These are phyloP conservation scores for Microctenopoma steveboyesi DNA, from an alignment of 2,797 vertebrate species.

Conservation along the genomic window DNA sequence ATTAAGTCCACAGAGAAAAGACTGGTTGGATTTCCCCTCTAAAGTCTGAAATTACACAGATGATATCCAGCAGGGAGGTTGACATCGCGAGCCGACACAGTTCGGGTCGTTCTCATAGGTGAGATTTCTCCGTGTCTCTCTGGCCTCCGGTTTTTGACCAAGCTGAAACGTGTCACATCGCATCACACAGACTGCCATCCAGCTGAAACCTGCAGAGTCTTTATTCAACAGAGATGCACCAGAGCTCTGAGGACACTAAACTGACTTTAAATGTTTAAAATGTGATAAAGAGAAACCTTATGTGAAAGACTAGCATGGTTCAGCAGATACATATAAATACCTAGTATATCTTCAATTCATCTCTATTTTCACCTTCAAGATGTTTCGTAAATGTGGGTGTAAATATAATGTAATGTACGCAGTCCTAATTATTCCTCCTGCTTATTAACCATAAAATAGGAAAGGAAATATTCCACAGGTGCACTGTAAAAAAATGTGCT, in stretches of 20 bases:
- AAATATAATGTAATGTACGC: too few species aligned
- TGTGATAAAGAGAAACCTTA: neutral
- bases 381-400: too few species aligned
- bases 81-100: conserved; percentile 37
- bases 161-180: conserved; percentile 12
- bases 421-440: too few species aligned
- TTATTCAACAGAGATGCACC: neutral
- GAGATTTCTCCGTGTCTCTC: neutral
- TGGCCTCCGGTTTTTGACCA: neutral
- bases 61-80: conserved; percentile 42
- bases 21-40: conserved; percentile 33
- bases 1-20: conserved; percentile 5
- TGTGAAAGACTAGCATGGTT: neutral
- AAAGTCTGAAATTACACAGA: conserved; percentile 45
- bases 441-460: too few species aligned
- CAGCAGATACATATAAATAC: too few species aligned
- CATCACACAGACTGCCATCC: neutral
- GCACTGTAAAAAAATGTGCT: too few species aligned
- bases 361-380: too few species aligned
- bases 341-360: too few species aligned
- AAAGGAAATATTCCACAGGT: too few species aligned
- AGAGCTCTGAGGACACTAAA: neutral
- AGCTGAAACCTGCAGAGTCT: conserved; percentile 5
- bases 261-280: neutral
- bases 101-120: conserved; percentile 22